These are phyloP conservation scores for Sebastes miniatus DNA, from an alignment of 2,797 vertebrate genomes.

Conservation along the genomic window DNA sequence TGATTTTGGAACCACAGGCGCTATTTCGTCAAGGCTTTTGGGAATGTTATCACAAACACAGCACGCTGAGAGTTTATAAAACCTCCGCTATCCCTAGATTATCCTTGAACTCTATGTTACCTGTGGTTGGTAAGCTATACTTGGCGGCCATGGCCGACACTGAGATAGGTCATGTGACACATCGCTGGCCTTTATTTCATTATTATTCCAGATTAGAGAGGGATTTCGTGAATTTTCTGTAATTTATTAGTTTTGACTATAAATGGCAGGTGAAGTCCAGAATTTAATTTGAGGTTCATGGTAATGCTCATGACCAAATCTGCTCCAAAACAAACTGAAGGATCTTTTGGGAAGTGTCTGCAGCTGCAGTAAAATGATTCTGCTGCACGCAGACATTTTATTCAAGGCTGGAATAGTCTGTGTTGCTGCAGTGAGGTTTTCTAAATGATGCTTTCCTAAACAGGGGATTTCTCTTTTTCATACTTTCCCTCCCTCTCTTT, in stretches of 20 bases:
- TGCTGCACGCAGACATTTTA: not conserved
- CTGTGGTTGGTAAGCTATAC: slow-evolving; percentile 37
- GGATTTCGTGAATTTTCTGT: slow-evolving; percentile 48
- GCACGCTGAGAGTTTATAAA: slow-evolving; percentile 45
- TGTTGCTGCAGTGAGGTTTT: slow-evolving; percentile 1
- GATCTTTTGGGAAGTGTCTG: slow-evolving; percentile 12
- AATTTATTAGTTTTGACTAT: slow-evolving; percentile 60
- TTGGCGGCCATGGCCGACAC: slow-evolving; percentile 23
- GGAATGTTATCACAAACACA: slow-evolving; percentile 69
- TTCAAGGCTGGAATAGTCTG: not conserved
- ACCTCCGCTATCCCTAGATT: slow-evolving; percentile 62
- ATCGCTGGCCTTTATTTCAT: slow-evolving; percentile 31
- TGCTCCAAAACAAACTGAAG: slow-evolving; percentile 26
- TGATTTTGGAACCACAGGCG: slow-evolving; percentile 39
- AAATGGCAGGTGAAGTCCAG: slow-evolving; percentile 42
- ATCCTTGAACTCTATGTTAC: slow-evolving; percentile 69
- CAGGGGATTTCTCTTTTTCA: slow-evolving; percentile 22
- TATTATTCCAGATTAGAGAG: slow-evolving; percentile 60
- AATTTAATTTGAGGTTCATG: slow-evolving; percentile 17
- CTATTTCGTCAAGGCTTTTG: slow-evolving; percentile 67
- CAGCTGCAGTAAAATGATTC: slow-evolving; percentile 2
- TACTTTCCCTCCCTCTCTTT: slow-evolving; percentile 5
- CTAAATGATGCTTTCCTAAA: slow-evolving; percentile 20
- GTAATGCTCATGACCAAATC: slow-evolving; percentile 6
- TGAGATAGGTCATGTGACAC: slow-evolving; percentile 42